These are phyloP conservation scores for Phyllotreta striolata DNA, from an alignment of 2,888 invertebrate species.

Conservation along the genomic window DNA sequence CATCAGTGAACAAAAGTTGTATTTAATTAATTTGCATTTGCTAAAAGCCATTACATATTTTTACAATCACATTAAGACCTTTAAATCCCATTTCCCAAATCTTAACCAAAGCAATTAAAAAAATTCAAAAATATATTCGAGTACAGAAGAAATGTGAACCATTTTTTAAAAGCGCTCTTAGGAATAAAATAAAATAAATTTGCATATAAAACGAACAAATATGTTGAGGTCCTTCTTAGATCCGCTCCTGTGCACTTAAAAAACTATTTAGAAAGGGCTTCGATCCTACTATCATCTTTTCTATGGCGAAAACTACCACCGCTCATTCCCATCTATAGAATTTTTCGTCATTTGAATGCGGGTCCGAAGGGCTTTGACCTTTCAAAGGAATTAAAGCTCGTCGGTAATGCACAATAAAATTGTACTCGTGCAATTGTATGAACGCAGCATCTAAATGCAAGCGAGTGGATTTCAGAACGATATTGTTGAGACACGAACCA, in stretches of 20 bases:
- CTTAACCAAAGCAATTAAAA: too few species aligned
- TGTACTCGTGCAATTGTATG: background rate
- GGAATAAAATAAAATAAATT: slow-evolving; percentile 7
- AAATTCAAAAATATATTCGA: too few species aligned
- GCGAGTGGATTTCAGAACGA: too few species aligned
- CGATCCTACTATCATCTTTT: slow-evolving; percentile 18
- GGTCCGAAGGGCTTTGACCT: slow-evolving; percentile 29
- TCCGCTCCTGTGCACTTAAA: too few species aligned
- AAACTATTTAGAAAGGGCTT: background rate
- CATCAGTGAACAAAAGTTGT: too few species aligned
- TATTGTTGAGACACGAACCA: too few species aligned
- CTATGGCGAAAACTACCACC: slow-evolving; percentile 17
- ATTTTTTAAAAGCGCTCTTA: background rate
- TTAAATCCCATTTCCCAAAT: too few species aligned
- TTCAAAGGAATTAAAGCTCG: slow-evolving; percentile 7
- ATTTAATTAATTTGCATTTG: too few species aligned
- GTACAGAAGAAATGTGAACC: background rate
- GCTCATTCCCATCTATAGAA: slow-evolving; percentile 21
- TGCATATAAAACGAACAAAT: background rate
- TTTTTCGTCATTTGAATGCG: slow-evolving; percentile 19
- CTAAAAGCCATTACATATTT: too few species aligned
- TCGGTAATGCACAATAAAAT: background rate
- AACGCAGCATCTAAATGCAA: background rate
- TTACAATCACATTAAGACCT: too few species aligned
- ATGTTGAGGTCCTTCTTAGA: too few species aligned